A percentile compares a stretch with the other conserved stretches of the same genome.
Conservation (phyloP, 2,797 vertebrate species). For the Yasuhikotakia modesta region DNA sequence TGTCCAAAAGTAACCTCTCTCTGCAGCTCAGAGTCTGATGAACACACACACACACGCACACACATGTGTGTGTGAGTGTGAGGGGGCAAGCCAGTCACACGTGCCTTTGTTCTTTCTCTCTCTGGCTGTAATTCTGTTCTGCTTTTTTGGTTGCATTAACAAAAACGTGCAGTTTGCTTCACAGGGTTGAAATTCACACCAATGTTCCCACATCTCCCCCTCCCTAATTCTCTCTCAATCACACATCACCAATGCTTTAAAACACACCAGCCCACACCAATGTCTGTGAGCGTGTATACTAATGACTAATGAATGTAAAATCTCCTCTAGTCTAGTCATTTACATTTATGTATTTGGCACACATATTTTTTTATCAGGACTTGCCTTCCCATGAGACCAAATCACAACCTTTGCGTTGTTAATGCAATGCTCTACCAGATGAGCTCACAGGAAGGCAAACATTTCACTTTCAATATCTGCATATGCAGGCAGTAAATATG, state of each 20-base stretch:
- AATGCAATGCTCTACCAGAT: too few relatives aligned
- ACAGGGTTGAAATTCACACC: slow-evolving; percentile 9
- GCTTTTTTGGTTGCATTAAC: background rate
- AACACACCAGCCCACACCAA: background rate
- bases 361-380: too few relatives aligned
- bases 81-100: slow-evolving; percentile 32
- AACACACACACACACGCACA: slow-evolving; percentile 27
- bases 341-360: too few relatives aligned
- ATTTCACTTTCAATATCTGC: too few relatives aligned
- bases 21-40: background rate
- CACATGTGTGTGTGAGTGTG: slow-evolving; percentile 30
- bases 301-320: too few relatives aligned
- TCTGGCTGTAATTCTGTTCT: slow-evolving; percentile 6
- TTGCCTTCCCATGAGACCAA: too few relatives aligned
- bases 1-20: background rate
- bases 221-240: background rate
- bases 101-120: slow-evolving; percentile 34
- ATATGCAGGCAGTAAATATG: too few relatives aligned
- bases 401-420: too few relatives aligned
- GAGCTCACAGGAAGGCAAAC: too few relatives aligned
- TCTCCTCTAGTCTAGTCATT: too few relatives aligned
- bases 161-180: slow-evolving; percentile 22
- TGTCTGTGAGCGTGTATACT: too few relatives aligned
- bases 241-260: background rate
- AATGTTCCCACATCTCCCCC: background rate